These are phyloP conservation scores for Tinamus guttatus DNA, from an alignment of 2,113 vertebrate genomes.

Conservation along the genomic window DNA sequence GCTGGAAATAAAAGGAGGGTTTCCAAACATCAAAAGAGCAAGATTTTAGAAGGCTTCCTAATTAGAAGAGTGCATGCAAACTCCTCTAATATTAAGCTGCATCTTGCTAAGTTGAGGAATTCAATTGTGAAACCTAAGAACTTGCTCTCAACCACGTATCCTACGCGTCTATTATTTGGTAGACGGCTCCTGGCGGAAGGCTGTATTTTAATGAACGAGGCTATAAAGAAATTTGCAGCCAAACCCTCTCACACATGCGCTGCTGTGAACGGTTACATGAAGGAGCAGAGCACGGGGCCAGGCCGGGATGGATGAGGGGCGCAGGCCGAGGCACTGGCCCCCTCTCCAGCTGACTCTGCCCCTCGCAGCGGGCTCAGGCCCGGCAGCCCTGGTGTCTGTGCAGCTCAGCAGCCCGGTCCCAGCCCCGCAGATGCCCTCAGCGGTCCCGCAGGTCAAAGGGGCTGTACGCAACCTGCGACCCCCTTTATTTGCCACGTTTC, in stretches of 20 bases:
- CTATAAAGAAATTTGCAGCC: neutral
- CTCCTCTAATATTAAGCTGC: neutral
- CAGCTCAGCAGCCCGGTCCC: neutral
- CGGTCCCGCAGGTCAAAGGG: fast-evolving
- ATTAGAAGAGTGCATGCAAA: neutral
- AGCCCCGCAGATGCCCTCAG: neutral
- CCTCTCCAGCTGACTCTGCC: neutral
- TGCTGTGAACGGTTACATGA: neutral
- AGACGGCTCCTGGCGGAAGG: neutral
- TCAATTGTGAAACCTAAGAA: neutral
- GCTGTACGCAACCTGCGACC: fast-evolving
- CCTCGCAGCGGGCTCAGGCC: fast-evolving
- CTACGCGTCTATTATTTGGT: neutral
- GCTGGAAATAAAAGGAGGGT: neutral
- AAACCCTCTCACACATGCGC: neutral
- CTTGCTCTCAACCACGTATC: neutral
- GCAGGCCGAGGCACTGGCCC: fast-evolving
- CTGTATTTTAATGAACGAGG: neutral
- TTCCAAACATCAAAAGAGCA: neutral
- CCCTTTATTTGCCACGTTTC: too few relatives aligned
- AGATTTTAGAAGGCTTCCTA: neutral
- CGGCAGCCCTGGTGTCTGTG: fast-evolving
- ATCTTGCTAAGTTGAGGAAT: neutral
- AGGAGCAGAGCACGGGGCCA: neutral
- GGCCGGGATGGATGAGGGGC: neutral